These are phyloP conservation scores for Portunus trituberculatus DNA, from an alignment of 1,140 invertebrate species.

Conservation along the genomic window DNA sequence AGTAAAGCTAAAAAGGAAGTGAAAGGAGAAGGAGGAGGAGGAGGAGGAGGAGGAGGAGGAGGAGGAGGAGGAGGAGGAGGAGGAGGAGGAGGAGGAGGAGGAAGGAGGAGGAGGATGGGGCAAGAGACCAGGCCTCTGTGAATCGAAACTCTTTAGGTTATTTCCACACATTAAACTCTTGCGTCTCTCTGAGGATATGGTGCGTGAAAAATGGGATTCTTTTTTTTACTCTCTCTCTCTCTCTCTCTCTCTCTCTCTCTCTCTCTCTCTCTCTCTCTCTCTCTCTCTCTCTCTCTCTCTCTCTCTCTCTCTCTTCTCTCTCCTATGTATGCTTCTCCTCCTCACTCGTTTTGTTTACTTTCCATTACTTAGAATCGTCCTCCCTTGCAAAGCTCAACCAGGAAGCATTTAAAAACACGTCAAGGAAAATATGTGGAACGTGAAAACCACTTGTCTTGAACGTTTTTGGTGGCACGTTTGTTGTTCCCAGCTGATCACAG, in stretches of 20 bases:
- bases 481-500: no score
- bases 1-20: neutral
- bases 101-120: neutral
- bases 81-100: neutral
- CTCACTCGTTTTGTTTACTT: neutral
- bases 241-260: neutral
- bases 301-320: neutral
- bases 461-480: no score
- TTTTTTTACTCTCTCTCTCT: neutral
- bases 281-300: neutral
- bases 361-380: neutral
- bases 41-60: neutral
- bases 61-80: neutral
- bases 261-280: no score
- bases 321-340: neutral
- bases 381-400: no score
- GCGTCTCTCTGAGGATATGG: neutral
- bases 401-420: no score
- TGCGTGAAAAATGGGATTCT: neutral
- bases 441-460: no score
- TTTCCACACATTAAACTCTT: slow-evolving; percentile 23
- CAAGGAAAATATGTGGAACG: no score
- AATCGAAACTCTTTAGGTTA: slow-evolving; percentile 4
- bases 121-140: neutral
- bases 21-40: neutral